Conservation (phyloP, 2,888 invertebrate species). For the Cyclophora albipunctata region DNA sequence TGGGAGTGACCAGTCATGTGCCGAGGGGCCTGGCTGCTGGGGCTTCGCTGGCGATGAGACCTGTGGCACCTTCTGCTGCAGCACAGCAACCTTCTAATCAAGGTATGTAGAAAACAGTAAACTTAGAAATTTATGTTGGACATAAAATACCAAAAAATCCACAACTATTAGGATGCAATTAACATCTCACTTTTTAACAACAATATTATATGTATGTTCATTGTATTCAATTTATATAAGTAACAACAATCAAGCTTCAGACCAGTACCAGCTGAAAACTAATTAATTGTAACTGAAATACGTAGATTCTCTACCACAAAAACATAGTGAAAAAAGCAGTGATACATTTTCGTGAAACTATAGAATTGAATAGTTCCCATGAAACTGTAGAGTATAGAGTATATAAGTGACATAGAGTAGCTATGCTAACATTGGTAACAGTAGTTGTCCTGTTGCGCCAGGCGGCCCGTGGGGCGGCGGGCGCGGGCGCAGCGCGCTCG, state of each 20-base stretch:
- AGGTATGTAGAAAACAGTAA: conserved; percentile 18
- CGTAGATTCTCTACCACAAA: neutral
- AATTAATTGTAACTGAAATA: too few relatives aligned
- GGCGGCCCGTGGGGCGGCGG: conserved; percentile 37
- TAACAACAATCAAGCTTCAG: too few relatives aligned
- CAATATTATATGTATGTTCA: too few relatives aligned
- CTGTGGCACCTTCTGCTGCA: conserved; percentile 73
- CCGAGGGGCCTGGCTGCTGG: conserved; percentile 82
- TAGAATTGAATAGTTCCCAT: neutral
- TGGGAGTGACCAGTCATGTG: conserved; percentile 56
- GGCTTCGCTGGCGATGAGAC: conserved; percentile 82
- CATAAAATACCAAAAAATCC: too few relatives aligned
- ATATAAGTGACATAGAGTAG: neutral
- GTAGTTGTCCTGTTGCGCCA: neutral
- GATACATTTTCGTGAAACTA: too few relatives aligned
- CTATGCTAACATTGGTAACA: too few relatives aligned
- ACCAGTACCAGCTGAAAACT: too few relatives aligned
- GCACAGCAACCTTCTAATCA: conserved; percentile 36
- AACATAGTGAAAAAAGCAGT: neutral
- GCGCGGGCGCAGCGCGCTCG: conserved; percentile 48
- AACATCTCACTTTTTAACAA: too few relatives aligned
- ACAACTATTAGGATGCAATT: too few relatives aligned
- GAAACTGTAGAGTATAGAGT: neutral
- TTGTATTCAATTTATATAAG: too few relatives aligned
- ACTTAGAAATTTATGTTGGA: too few relatives aligned